Base-by-base conservation (phyloP, 1,140 invertebrate genomes). In the Leptinotarsa defecta region DNA sequence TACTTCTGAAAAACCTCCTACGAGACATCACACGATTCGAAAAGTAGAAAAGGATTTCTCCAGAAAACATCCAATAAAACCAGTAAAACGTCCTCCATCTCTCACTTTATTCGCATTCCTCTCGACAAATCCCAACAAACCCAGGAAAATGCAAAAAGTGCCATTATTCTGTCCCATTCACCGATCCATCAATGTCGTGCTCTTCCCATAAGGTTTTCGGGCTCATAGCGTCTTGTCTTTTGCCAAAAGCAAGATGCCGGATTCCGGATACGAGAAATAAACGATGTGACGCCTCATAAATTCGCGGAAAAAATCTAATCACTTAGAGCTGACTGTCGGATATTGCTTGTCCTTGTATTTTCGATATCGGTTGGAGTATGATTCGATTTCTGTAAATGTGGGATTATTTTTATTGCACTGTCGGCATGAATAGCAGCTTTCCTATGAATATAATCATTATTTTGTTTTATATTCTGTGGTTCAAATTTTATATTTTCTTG, bases 241-340 rank as follows among this genome's bases (percentile, higher is more conserved):
- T 68, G 67, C 24, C 67, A 43, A 68, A 27, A 43, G 43, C 67
- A 68, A 57, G 52, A 15, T 43, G 70, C 70, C 70, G 22, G 24
- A 69, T 57, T 67, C 76, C 78, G 78, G 78, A 79, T 77, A 79
- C 73, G 74, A 72, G 74, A 79, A 82, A 80, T 77, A 79, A 82
- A 82, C 77, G 79, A 80, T 77, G 81, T 73, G 78, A 80, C 79
- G 81, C 79, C 78, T 82, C 81, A 82, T 80, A 80, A 82, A 82
- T 79, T 77, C 79, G 79, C 79, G 80, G 80, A 79, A 76, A 75
- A 62, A 73, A 67, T 64, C 72, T 73, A 78, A 78, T 78, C 77
- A 78, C 77, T 78, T 75, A 57, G 52, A 57, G n/a, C 52, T 19
- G 52, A 57, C 52, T 57, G 52, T 57, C 17, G 52, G 52, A 57